Percentiles rank a stretch among this genome's conserved stretches.
Conservation (phyloP, 2,888 invertebrate genomes). For the Drosophila picticornis region DNA sequence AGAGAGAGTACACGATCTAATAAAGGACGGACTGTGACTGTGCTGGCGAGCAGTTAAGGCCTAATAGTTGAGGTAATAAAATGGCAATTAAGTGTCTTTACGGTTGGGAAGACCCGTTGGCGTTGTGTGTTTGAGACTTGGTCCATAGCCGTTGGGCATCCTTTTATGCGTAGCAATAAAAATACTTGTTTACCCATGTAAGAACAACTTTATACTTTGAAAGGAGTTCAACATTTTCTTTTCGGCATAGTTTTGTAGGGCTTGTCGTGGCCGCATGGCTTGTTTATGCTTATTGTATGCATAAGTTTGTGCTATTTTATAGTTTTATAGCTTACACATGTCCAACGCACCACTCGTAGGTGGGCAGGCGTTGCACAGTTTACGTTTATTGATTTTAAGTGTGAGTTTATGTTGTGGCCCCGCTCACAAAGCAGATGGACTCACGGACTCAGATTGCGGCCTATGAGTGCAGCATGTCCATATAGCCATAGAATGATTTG, state of each 20-base stretch:
- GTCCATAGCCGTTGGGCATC: constrained; percentile 66
- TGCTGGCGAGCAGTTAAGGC: constrained; percentile 19
- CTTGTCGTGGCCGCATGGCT: constrained; percentile 34
- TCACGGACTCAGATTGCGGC: constrained; percentile 20
- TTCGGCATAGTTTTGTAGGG: constrained; percentile 51
- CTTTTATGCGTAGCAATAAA: constrained; percentile 77
- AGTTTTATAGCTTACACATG: constrained; percentile 69
- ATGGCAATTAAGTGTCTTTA: constrained; percentile 80
- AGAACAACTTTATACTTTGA: constrained; percentile 70
- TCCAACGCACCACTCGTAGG: constrained; percentile 47
- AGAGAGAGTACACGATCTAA: constrained; percentile 50
- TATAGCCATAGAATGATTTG: constrained; percentile 35
- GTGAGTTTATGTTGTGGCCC: constrained; percentile 69
- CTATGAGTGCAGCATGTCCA: constrained; percentile 31
- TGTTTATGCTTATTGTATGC: constrained; percentile 72
- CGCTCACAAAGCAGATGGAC: constrained; percentile 15
- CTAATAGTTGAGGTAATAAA: constrained; percentile 78
- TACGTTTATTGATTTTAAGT: constrained; percentile 78
- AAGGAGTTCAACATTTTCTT: constrained; percentile 12
- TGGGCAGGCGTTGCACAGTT: constrained; percentile 70
- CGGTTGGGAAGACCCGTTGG: constrained; percentile 35
- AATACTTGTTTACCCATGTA: constrained; percentile 79
- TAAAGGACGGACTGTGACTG: constrained; percentile 49
- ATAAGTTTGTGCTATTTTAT: constrained; percentile 77
- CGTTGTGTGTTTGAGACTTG: constrained; percentile 26